Evolutionary conservation across 2,888 invertebrate genomes (phyloP), one percentile per base, ranked within the genome.

Genomic region (Hirtodrosophila histrioides): DNA sequence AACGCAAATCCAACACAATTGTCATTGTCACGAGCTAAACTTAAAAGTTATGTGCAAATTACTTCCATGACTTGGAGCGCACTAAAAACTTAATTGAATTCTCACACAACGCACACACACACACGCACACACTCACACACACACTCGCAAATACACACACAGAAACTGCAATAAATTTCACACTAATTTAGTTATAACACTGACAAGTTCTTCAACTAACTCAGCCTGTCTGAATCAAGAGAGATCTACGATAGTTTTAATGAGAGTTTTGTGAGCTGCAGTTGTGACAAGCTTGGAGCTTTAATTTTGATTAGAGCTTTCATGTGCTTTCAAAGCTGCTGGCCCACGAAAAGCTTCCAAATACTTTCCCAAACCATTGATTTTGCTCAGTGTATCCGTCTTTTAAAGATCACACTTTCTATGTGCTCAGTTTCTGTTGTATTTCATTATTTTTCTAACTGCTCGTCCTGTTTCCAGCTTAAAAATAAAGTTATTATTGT

Each of bases 401-500:
- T 44, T 67, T 60, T 33, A 29, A 23, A 49, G 40, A 7, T 29
- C 37, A 48, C 45, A 33, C 27, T 61, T 11, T 33, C 17, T 31
- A 8, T 9, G 27, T 27, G 27, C 27, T 44, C 23, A 11, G 12
- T 33, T 53, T 36, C 23, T 9, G 8, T 46, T 44, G 12, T 39
- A 31, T 24, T 48, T 17, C 6, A 50, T 50, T 33, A 35, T 39
- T 49, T 56, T 48, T 10, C 40, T n/a, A 7, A 70, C 51, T 56
- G 67, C 70, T 70, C 66, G 66, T 49, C 36, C 54, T 58, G 48
- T 61, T 71, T 45, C 49, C 49, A 41, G 72, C 67, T 58, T 57
- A 67, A 67, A 67, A 67, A 62, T 48, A 67, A 71, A 66, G 72
- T 45, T 60, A 73, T 56, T 63, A 73, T 64, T 73, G 55, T 73